Evolutionary conservation across 2,888 invertebrate genomes (phyloP).

Genomic region (Lymantria dispar): DNA sequence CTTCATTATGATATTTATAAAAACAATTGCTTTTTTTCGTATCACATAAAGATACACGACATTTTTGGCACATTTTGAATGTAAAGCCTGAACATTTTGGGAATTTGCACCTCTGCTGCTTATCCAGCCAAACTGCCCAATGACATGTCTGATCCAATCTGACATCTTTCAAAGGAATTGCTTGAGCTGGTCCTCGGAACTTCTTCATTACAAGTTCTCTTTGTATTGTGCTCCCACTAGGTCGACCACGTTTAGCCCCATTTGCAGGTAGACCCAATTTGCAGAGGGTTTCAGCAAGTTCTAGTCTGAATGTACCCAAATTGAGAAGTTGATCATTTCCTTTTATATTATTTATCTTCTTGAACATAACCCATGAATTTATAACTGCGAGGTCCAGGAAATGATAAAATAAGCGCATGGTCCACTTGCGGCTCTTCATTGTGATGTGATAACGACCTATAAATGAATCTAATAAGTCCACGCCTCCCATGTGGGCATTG

Average conservation of each 20-base stretch:
- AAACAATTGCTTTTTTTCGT: slow-evolving; percentile 42
- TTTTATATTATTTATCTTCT: slow-evolving; percentile 15
- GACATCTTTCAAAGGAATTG: slow-evolving; percentile 30
- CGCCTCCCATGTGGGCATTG: slow-evolving; percentile 30
- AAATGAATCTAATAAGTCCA: slow-evolving; percentile 28
- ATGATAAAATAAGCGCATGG: slow-evolving; percentile 42
- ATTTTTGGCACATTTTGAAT: slow-evolving; percentile 41
- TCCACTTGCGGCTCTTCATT: slow-evolving; percentile 41
- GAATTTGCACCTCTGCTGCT: slow-evolving; percentile 25
- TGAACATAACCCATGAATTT: slow-evolving; percentile 42
- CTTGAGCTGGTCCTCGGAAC: slow-evolving; percentile 36
- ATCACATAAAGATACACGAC: slow-evolving; percentile 41
- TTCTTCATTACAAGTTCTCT: slow-evolving; percentile 38
- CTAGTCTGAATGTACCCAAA: slow-evolving; percentile 39
- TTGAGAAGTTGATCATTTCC: slow-evolving; percentile 38
- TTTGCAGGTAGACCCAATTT: slow-evolving; percentile 37
- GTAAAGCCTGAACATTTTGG: slow-evolving; percentile 37
- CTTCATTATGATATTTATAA: slow-evolving; percentile 39
- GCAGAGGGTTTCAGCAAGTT: slow-evolving; percentile 40
- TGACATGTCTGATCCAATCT: slow-evolving; percentile 27
- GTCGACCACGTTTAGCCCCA: slow-evolving; percentile 39
- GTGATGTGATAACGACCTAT: slow-evolving; percentile 35
- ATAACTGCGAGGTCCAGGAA: slow-evolving; percentile 37
- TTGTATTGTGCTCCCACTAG: slow-evolving; percentile 17
- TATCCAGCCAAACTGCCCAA: slow-evolving; percentile 28